Evolutionary conservation across 2,797 vertebrate genomes (phyloP).

Genomic region (Decapterus maruadsi): DNA sequence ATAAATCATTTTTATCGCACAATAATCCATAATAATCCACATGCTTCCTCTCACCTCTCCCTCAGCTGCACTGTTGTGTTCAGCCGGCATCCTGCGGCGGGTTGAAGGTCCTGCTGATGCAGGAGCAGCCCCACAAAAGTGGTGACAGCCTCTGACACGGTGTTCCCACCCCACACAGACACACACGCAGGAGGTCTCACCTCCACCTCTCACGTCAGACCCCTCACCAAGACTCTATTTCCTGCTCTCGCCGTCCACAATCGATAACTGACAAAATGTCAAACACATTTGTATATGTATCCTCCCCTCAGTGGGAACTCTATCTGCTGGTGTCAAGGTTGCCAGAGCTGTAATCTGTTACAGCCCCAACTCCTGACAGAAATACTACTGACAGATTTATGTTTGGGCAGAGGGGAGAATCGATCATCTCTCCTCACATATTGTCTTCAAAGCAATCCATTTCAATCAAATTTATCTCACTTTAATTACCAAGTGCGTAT

Average conservation of each 20-base stretch:
- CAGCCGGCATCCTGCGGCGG: slow-evolving; percentile 13
- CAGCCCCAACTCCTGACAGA: slow-evolving; percentile 28
- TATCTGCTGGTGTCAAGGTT: slow-evolving; percentile 57
- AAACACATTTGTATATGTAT: slow-evolving; percentile 68
- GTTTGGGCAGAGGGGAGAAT: slow-evolving; percentile 35
- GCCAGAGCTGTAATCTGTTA: slow-evolving; percentile 51
- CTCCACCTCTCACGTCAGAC: slow-evolving; percentile 37
- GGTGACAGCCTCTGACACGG: slow-evolving; percentile 53
- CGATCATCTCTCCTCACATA: slow-evolving; percentile 39
- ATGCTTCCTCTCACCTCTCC: background rate
- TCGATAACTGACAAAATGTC: slow-evolving; percentile 77
- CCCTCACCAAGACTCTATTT: slow-evolving; percentile 49
- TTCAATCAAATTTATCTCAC: slow-evolving; percentile 40
- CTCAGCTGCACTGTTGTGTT: slow-evolving; percentile 35
- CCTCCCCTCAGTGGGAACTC: slow-evolving; percentile 46
- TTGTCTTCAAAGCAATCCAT: slow-evolving; percentile 42
- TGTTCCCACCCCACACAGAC: background rate
- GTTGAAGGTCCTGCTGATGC: slow-evolving; percentile 5
- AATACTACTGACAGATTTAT: slow-evolving; percentile 56
- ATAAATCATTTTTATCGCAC: background rate
- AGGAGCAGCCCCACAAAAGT: slow-evolving; percentile 4
- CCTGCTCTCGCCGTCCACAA: slow-evolving; percentile 47
- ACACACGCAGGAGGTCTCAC: slow-evolving; percentile 22
- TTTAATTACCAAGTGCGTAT: slow-evolving; percentile 41
- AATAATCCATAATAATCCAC: background rate